Percentiles rank a stretch among this genome's conserved stretches.
Conservation (phyloP, 1,140 invertebrate species). For the Anastatus disparis region DNA sequence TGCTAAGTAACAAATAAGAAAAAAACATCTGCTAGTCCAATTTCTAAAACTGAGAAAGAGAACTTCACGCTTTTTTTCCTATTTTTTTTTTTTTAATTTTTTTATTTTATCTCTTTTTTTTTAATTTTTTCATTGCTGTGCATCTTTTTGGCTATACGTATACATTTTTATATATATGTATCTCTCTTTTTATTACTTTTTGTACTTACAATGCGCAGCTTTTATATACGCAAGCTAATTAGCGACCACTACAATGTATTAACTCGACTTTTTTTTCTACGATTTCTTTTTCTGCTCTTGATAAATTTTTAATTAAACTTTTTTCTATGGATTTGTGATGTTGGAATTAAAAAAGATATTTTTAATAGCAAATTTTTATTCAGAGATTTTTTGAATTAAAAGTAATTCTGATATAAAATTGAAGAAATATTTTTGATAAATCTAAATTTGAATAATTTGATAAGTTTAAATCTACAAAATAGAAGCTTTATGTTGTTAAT, state of each 20-base stretch:
- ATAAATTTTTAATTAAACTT: too few relatives aligned
- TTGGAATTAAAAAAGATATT: too few relatives aligned
- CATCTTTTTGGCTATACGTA: slow-evolving; percentile 26
- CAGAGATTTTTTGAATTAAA: too few relatives aligned
- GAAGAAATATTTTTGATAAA: not conserved
- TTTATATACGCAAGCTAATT: slow-evolving; percentile 21
- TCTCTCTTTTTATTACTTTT: too few relatives aligned
- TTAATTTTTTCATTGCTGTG: slow-evolving; percentile 37
- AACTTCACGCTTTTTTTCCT: slow-evolving; percentile 36
- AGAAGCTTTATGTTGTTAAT: too few relatives aligned
- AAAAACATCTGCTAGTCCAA: slow-evolving; percentile 43
- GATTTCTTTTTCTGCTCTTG: too few relatives aligned
- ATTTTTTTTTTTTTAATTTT: too few relatives aligned
- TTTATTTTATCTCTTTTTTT: too few relatives aligned
- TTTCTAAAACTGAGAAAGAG: slow-evolving; percentile 18
- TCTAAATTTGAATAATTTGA: not conserved
- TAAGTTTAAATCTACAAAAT: too few relatives aligned
- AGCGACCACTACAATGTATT: slow-evolving; percentile 26
- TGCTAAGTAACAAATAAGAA: slow-evolving; percentile 49
- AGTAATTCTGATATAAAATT: too few relatives aligned
- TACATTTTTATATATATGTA: slow-evolving; percentile 23
- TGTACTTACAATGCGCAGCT: slow-evolving; percentile 18
- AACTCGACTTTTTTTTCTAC: not conserved
- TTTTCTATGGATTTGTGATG: too few relatives aligned
- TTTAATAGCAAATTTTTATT: too few relatives aligned